Conservation (phyloP, 2,113 vertebrate species). For the Pheucticus melanocephalus region DNA sequence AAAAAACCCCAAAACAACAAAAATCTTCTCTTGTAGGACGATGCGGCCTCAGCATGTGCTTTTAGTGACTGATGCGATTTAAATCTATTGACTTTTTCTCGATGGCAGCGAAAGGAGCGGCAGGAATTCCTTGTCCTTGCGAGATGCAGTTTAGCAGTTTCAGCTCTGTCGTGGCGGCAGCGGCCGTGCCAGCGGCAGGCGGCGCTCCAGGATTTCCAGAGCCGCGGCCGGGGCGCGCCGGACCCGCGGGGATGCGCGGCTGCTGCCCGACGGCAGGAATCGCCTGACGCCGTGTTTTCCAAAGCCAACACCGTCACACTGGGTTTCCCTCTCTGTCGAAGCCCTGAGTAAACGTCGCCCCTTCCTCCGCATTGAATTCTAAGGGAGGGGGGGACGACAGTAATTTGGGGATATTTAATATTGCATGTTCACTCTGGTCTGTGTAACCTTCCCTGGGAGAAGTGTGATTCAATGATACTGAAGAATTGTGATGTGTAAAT, state of each 20-base stretch:
- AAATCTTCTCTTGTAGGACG: neutral
- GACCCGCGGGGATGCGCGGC: neutral
- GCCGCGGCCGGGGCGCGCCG: neutral
- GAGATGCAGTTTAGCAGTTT: fast-evolving
- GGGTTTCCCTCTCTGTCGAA: neutral
- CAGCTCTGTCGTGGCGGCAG: fast-evolving
- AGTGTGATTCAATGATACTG: fast-evolving
- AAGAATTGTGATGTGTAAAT: neutral
- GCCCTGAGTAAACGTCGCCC: neutral
- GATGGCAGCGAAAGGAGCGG: neutral
- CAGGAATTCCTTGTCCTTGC: neutral
- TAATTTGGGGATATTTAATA: neutral
- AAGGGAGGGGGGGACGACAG: too few species aligned
- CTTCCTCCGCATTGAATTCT: neutral
- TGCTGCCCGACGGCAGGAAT: neutral
- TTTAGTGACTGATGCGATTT: fast-evolving
- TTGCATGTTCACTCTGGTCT: fast-evolving
- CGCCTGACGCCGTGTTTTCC: neutral
- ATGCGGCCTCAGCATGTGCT: neutral
- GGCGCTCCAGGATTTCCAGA: constrained; percentile 38
- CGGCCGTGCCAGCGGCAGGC: constrained; percentile 43
- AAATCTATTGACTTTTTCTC: neutral
- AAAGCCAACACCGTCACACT: neutral
- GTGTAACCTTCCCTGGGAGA: neutral
- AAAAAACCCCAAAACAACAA: too few species aligned